Base-by-base conservation (phyloP, 2,797 vertebrate species). In the Chaetophractus vellerosus region DNA sequence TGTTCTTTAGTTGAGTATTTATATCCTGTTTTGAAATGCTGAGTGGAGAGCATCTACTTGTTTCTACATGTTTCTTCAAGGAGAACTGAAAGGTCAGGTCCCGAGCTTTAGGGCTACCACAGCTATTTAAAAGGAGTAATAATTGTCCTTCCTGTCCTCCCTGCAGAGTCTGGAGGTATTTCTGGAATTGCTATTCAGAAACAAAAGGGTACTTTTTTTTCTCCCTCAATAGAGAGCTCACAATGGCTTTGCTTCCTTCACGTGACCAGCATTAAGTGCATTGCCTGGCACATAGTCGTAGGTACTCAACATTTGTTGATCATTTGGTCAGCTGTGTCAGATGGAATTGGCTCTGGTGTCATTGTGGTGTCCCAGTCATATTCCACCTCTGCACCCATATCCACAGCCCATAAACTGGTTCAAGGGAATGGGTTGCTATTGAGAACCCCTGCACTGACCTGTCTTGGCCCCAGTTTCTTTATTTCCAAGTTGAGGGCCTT, bases 21-120 rank as follows among this genome's bases (percentile, higher is more conserved):
- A 92, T 96, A 95, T 96, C 90, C 88, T 95, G 45, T 93, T 96
- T 94, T 94, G 96, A 95, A 92, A 94, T 91, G 66, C 75, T 84
- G 79, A 76, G 66, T 24, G n/a, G 82, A 68, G 90, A 92, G 52
- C 83, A 74, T 92, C 68, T 93, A 57, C 92, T 94, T 97, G 93
- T 96, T 93, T 86, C 80, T 93, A 71, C 86, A 78, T 55, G 90
- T 88, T 95, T 93, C 85, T 93, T 86, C 80, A 72, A 95, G 85
- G 90, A 93, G 92, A 90, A 68, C 84, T 11, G 52, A 85, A 96
- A 97, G 87, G 71, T 96, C 66, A 87, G 68, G 75, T 87, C 88
- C 33, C 1, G 10, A 88, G 85, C 86, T 84, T 71, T 88, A 88
- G 79, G 90, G 57, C 90, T 86, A 88, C 87, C 68, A n/a, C 63